Base-by-base conservation (phyloP, 1,140 invertebrate genomes). In the Papilio xuthus region DNA sequence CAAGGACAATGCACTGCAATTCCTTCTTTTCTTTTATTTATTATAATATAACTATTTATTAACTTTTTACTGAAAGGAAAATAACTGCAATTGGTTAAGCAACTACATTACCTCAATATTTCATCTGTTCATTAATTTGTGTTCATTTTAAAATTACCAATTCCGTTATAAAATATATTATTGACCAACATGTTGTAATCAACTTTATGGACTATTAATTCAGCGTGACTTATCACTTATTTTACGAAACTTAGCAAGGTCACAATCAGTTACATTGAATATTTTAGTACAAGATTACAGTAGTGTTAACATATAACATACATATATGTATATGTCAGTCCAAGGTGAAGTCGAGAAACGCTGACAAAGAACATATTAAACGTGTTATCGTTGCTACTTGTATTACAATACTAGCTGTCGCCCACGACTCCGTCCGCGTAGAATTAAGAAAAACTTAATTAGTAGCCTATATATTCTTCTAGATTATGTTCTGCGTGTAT, bases 201-300 rank as follows among this genome's bases (percentile, higher is more conserved):
- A 67, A 67, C 60, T 67, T 60, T 60, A 60, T 60, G 13, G 56
- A 60, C 23, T 23, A 60, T 60, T 60, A 26, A 60, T 60, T 60
- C 56, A 60, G 20, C 56, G 56, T 60, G 56, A 60, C 26, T 67
- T 67, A 28, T 67, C 23, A 28, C 8, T 13, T 67, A 67, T 67
- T 60, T 67, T 67, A 67, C 60, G 60, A 67, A 67, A 67, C 60
- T 20, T 32, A 67, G 13, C 60, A 67, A 67, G 60, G 60, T 67
- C n/a, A 28, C 13, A 60, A 67, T 67, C 60, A 67, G 60, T 63
- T 28, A 63, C 26, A 28, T 67, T 28, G 60, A 67, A 67, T 67
- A 32, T 67, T 60, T 60, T 26, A 60, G 56, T 13, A 6, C 60
- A 67, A 26, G 56, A 60, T 20, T 60, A 26, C 7, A 67, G 60